Conservation (phyloP, 2,888 invertebrate species). For the Portevinia maculata region DNA sequence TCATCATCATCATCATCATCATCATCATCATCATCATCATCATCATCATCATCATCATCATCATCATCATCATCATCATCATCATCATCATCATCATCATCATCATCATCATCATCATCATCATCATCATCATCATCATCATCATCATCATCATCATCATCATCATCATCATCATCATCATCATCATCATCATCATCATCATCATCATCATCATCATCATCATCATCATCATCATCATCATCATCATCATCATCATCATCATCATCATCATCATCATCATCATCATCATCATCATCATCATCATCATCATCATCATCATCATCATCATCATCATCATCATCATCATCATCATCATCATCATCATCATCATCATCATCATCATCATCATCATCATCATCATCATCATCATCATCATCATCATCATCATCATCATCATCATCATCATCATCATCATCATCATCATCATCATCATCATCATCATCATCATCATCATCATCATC, state of each 20-base stretch:
- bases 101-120: conserved; percentile 26
- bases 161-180: conserved; percentile 26
- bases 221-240: conserved; percentile 26
- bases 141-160: conserved; percentile 12
- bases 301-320: background rate
- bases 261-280: conserved; percentile 24
- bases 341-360: background rate
- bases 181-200: conserved; percentile 24
- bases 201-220: conserved; percentile 26
- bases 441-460: no score
- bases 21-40: conserved; percentile 26
- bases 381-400: no score
- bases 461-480: no score
- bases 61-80: conserved; percentile 26
- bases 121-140: conserved; percentile 26
- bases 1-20: conserved; percentile 26
- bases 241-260: conserved; percentile 26
- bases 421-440: no score
- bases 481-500: no score
- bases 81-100: conserved; percentile 24
- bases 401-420: no score
- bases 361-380: background rate
- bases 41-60: conserved; percentile 25
- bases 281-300: conserved; percentile 11
- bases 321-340: background rate